Base-by-base conservation (phyloP, 1,140 invertebrate genomes). In the Homalodisca vitripennis region DNA sequence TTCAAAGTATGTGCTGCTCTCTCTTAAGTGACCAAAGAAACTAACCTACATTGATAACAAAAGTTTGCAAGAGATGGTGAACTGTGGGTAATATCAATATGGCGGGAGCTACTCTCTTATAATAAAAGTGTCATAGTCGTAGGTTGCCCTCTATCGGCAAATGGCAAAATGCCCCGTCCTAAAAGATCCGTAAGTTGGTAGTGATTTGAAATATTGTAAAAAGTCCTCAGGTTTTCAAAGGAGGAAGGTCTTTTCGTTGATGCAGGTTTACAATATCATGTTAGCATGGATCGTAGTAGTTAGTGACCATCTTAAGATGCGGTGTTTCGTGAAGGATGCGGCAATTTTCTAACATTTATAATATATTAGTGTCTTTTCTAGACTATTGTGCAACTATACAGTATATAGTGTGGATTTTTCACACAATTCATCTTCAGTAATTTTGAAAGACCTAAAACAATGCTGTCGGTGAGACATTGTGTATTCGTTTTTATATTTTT, bases 111-210 rank as follows among this genome's bases (percentile, higher is more conserved):
- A 63, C 34, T 62, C 67, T 46, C 66, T 22, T 70, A 48, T 47
- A 67, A 64, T 71, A 57, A 71, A 69, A 66, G 64, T 66, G 67
- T 68, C 32, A 66, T 51, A 60, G 41, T 32, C 64, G 46, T 68
- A 63, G 64, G 51, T 57, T 46, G 27, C n/a, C 55, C 46, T 62
- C 41, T 67, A 29, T 34, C 32, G 51, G 53, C 53, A 60, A 41
- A 68, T 41, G 24, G 26, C 32, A 73, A 70, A 70, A 74, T 74
- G 73, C 72, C 73, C 62, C 73, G 73, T 71, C 46, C 73, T 17
- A 73, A 73, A 55, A 74, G 57, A 73, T 22, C 70, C 27, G 55
- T 60, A 60, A 60, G 55, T 60, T 12, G 2, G 6, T 27, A n/a
- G n/a, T 60, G 1, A 60, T 22, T 60, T 13, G 27, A n/a, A 27